Evolutionary conservation across 2,888 invertebrate species (phyloP).

Genomic region (Chymomyza amoena): DNA sequence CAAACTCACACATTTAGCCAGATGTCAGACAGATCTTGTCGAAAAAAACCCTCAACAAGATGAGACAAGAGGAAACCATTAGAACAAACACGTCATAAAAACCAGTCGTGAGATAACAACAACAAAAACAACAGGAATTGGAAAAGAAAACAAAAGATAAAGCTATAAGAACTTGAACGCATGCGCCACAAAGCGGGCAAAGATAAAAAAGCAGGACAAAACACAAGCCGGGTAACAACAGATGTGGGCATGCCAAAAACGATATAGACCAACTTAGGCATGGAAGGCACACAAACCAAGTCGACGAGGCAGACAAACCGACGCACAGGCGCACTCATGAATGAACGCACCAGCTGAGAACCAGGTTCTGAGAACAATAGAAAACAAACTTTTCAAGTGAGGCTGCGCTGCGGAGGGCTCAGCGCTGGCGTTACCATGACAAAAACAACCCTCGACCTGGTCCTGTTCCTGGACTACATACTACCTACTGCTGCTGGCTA

Average conservation of each 20-base stretch:
- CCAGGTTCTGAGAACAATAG: not conserved
- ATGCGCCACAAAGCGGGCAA: not conserved
- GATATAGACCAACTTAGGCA: slow-evolving; percentile 45
- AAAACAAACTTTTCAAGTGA: not conserved
- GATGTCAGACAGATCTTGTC: slow-evolving; percentile 40
- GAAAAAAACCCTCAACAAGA: slow-evolving; percentile 27
- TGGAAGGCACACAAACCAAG: not conserved
- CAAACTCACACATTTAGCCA: slow-evolving; percentile 48
- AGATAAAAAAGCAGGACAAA: not conserved
- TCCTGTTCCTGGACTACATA: not conserved
- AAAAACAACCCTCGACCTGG: slow-evolving; percentile 8
- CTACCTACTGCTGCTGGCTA: not conserved
- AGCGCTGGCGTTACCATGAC: not conserved
- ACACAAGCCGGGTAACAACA: slow-evolving; percentile 35
- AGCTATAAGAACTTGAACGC: not conserved
- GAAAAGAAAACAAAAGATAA: not conserved
- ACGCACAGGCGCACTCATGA: slow-evolving; percentile 3
- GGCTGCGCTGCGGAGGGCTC: not conserved
- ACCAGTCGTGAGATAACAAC: slow-evolving; percentile 35
- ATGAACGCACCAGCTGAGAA: not conserved
- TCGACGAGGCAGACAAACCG: not conserved
- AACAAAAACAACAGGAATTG: not conserved
- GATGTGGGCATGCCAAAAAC: slow-evolving; percentile 57
- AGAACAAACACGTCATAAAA: slow-evolving; percentile 49
- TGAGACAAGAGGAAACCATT: slow-evolving; percentile 25